phyloP scores from a whole-genome alignment of 2,113 vertebrate genomes.

The Pica pica region DNA sequence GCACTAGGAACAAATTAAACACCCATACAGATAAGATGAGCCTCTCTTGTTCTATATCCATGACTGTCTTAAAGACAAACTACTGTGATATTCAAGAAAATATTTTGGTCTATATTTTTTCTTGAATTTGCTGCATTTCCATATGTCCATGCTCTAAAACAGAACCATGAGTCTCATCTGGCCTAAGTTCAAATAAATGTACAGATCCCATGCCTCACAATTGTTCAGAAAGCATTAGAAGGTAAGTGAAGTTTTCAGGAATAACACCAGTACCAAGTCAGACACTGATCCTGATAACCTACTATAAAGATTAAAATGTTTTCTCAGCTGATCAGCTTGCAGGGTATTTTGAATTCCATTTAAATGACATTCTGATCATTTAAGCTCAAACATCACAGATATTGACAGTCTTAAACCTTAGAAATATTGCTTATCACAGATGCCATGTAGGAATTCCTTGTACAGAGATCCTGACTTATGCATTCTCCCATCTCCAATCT shows the following conservation, averaged over 20 bases:
- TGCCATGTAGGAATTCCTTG: background rate
- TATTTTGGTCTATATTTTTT: background rate
- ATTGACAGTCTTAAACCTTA: background rate
- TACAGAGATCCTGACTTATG: background rate
- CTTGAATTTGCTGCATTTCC: background rate
- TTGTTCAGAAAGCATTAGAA: background rate
- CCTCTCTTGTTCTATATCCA: background rate
- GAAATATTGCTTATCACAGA: background rate
- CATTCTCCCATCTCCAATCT: background rate
- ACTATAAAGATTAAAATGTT: background rate
- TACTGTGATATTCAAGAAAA: background rate
- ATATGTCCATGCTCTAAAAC: background rate
- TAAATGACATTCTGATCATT: background rate
- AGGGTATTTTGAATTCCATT: background rate
- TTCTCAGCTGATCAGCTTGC: background rate
- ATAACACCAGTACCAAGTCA: background rate
- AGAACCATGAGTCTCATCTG: background rate
- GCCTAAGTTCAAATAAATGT: background rate
- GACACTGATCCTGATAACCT: background rate
- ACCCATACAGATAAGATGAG: background rate
- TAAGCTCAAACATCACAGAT: background rate
- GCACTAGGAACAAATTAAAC: background rate
- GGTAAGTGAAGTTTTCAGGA: background rate
- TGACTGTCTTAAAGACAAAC: background rate
- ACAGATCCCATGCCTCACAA: background rate